Percentiles rank a stretch among this genome's conserved stretches.
Evolutionary conservation across 2,888 invertebrate genomes (phyloP).

Genomic region (Danaus chrysippus): DNA sequence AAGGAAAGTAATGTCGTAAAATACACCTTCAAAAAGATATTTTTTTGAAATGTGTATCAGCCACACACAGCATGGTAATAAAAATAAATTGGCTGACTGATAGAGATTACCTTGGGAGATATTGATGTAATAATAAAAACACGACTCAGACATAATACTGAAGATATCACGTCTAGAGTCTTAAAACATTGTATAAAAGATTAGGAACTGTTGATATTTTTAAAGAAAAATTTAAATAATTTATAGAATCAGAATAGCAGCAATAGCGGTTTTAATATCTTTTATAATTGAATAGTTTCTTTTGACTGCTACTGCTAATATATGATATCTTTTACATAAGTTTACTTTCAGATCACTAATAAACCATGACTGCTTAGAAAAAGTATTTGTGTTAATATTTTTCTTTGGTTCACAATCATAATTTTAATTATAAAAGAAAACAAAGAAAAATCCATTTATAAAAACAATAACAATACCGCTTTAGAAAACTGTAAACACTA

Average conservation of each 20-base stretch:
- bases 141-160: not conserved
- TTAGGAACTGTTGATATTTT: too few species aligned
- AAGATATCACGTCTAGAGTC: too few species aligned
- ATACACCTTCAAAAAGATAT: not conserved
- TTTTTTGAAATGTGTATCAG: not conserved
- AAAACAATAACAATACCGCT: not conserved
- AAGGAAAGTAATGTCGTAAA: too few species aligned
- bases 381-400: not conserved
- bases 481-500: not conserved
- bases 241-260: too few species aligned
- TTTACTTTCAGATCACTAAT: too few species aligned
- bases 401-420: not conserved
- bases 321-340: too few species aligned
- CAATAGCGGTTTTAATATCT: too few species aligned
- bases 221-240: too few species aligned
- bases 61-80: not conserved
- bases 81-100: not conserved
- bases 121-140: not conserved
- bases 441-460: slow-evolving; percentile 1
- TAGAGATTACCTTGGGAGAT: not conserved
- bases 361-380: too few species aligned
- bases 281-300: too few species aligned
- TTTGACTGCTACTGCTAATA: too few species aligned
- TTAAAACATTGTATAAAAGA: too few species aligned
- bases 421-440: not conserved